phyloP scores from a whole-genome alignment of 2,797 vertebrate genomes.

The Myotis daubentonii region DNA sequence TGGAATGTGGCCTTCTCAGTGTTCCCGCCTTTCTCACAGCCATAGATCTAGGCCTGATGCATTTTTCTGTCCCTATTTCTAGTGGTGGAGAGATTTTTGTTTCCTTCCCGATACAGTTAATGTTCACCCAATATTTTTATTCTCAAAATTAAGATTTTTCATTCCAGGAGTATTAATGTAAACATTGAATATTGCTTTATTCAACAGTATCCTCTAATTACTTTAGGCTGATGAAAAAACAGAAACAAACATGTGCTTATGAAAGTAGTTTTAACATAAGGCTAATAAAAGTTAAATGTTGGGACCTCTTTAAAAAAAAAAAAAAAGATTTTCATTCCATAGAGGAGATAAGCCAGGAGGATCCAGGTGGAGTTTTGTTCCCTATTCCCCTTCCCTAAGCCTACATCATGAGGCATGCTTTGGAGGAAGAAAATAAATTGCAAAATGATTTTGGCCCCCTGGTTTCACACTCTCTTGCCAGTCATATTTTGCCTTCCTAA shows the following conservation, averaged over 20 bases:
- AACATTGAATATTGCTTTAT: background rate
- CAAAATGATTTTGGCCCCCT: background rate
- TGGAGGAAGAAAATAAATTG: background rate
- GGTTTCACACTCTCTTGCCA: background rate
- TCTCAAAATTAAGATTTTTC: background rate
- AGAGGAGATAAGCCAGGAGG: background rate
- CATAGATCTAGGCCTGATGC: no score
- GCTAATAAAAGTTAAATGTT: background rate
- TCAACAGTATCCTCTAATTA: background rate
- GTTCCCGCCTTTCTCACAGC: background rate
- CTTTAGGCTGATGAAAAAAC: background rate
- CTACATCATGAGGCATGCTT: background rate
- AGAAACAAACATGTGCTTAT: background rate
- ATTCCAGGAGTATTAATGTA: background rate
- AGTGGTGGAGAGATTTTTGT: background rate
- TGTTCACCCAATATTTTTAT: background rate
- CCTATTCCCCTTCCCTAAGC: rapidly evolving
- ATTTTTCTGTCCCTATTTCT: background rate
- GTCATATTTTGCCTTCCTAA: background rate
- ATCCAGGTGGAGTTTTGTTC: background rate
- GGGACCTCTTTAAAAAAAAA: background rate
- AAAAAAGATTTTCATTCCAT: background rate
- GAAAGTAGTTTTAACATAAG: background rate
- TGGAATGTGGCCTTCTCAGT: background rate
- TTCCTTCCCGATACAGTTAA: background rate